phyloP scores from a whole-genome alignment of 1,140 invertebrate genomes.

The Drosophila persimilis region DNA sequence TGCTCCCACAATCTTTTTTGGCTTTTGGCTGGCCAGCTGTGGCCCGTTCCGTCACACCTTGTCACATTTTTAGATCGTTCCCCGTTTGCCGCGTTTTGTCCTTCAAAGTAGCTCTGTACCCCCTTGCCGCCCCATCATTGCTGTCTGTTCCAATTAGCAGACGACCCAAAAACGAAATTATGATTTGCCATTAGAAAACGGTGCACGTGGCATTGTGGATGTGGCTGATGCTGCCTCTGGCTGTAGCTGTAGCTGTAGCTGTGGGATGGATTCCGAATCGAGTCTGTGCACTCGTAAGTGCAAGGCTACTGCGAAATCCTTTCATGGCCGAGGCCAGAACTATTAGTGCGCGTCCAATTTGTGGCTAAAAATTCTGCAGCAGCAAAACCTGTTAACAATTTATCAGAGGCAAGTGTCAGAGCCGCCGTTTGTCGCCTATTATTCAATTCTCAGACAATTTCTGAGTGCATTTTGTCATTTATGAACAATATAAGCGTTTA shows the following conservation, averaged over 20 bases:
- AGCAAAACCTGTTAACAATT: constrained; percentile 67
- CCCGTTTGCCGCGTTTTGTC: constrained; percentile 36
- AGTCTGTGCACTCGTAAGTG: constrained; percentile 11
- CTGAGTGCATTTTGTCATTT: constrained; percentile 64
- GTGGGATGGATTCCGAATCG: neutral
- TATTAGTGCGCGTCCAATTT: constrained; percentile 78
- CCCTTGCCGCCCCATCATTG: constrained; percentile 6
- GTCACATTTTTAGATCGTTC: constrained; percentile 59
- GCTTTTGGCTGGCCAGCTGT: constrained; percentile 16
- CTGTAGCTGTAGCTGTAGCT: constrained; percentile 4
- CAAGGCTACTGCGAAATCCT: constrained; percentile 66
- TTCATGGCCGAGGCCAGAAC: constrained; percentile 78
- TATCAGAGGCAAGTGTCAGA: constrained; percentile 49
- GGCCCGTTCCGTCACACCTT: constrained; percentile 59
- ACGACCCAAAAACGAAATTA: constrained; percentile 62
- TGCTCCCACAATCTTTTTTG: constrained; percentile 9
- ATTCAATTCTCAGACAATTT: constrained; percentile 65
- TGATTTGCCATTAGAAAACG: constrained; percentile 58
- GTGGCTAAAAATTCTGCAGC: constrained; percentile 45
- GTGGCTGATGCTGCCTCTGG: constrained; percentile 36
- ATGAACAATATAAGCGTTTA: constrained; percentile 1
- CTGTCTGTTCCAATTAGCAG: constrained; percentile 71
- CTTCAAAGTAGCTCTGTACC: constrained; percentile 66
- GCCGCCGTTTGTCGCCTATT: constrained; percentile 53
- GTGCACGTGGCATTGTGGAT: constrained; percentile 64